Evolutionary conservation across 1,140 invertebrate species (phyloP), one percentile per base, ranked within the genome.

Genomic region (Drosophila nigromelanica): DNA sequence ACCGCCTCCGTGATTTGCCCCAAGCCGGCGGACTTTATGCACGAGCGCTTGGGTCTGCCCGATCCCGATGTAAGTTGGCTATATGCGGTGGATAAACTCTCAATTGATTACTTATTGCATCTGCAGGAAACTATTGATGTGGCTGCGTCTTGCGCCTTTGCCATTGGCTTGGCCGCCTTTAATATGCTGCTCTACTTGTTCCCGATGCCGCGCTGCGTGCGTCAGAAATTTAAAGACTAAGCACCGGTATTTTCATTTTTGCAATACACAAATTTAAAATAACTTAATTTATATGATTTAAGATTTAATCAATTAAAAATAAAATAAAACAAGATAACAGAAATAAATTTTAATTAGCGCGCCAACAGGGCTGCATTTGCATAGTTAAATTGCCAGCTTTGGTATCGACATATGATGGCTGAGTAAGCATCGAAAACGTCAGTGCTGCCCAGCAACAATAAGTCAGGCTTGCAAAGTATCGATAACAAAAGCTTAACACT

Each of bases 211-310:
- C 94, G 95, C n/a, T 97, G 95, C 89, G 93, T 98, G 5, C 97
- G 97, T 91, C 95, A 95, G 21, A 98, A 98, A 92, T 98, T 98
- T 92, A 94, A 97, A 87, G 97, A 97, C 90, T 96, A 92, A 94
- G 12, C 8, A 14, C 6, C n/a, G 1, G 11, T 18, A 45, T 6
- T 10, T 40, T 35, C 33, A 42, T 14, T 35, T 37, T 18, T 35
- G 18, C 30, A 21, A 11, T 39, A 7, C 35, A 59, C 15, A 48
- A 58, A 48, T 37, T 37, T 30, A 39, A 37, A 11, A 8, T 51
- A 42, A 50, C 11, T 43, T 60, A 61, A 52, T 61, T 69, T 52
- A 27, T 18, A 51, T 21, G n/a, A 15, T 30, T 47, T 58, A 50
- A 37, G 18, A 14, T 33, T 24, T 24, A 51, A 10, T 47, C 35